Percentiles rank a stretch among this genome's conserved stretches.
These are phyloP conservation scores for Cephus cinctus DNA, from an alignment of 1,140 invertebrate genomes.

Conservation along the genomic window DNA sequence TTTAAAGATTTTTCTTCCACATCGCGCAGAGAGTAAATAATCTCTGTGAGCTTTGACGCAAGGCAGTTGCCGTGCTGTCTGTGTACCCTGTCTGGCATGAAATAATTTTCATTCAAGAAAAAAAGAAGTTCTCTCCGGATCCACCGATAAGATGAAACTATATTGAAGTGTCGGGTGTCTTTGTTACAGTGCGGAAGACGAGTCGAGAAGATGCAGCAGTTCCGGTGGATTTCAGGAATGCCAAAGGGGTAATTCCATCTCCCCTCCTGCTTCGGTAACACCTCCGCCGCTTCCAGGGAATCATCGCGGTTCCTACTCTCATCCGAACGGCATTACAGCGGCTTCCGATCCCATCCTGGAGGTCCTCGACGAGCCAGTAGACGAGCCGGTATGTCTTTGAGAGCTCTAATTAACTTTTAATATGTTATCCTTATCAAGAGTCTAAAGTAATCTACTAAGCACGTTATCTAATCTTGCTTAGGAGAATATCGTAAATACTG, in stretches of 20 bases:
- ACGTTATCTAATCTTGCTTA: too few species aligned
- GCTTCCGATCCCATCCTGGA: conserved; percentile 31
- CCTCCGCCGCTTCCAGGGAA: conserved; percentile 23
- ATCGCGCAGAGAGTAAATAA: too few species aligned
- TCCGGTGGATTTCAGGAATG: conserved; percentile 21
- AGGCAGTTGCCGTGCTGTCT: too few species aligned
- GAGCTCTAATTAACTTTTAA: background rate
- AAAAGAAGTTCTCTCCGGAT: too few species aligned
- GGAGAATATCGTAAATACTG: too few species aligned
- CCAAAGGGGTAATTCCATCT: conserved; percentile 18
- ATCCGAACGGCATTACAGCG: conserved; percentile 25
- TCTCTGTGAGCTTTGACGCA: too few species aligned
- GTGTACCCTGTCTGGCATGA: too few species aligned
- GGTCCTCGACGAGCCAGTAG: conserved; percentile 43
- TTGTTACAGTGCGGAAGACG: conserved; percentile 26
- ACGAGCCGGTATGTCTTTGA: conserved; percentile 38
- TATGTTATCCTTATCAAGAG: too few species aligned
- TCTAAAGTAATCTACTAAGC: too few species aligned
- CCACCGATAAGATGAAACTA: too few species aligned
- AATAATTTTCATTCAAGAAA: too few species aligned
- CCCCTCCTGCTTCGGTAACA: conserved; percentile 21
- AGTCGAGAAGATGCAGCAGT: conserved; percentile 27
- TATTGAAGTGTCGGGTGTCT: too few species aligned
- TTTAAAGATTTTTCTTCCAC: background rate
- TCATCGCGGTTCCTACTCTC: conserved; percentile 25